Evolutionary conservation across 2,888 invertebrate genomes (phyloP).

Genomic region (Darwinula stevensoni): DNA sequence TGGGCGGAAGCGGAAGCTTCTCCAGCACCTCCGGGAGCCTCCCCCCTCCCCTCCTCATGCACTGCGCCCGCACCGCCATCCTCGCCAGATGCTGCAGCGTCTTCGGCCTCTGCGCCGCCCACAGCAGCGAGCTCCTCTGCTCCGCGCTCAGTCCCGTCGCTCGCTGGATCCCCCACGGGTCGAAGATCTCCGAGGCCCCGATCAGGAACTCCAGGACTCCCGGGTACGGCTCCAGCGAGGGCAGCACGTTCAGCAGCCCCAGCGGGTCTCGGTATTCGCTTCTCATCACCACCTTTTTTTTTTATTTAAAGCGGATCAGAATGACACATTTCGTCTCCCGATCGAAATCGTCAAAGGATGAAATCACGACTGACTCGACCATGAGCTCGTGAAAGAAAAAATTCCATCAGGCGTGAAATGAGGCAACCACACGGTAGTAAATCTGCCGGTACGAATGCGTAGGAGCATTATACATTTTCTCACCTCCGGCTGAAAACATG

Average conservation of each 20-base stretch:
- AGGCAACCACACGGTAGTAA: too few species aligned
- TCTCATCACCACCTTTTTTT: conserved; percentile 44
- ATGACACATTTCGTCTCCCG: neutral
- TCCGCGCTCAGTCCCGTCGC: conserved; percentile 30
- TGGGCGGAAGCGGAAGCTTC: conserved; percentile 29
- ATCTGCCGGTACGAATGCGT: too few species aligned
- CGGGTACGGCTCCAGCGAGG: conserved; percentile 25
- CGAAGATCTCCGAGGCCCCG: conserved; percentile 43
- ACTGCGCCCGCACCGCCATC: too few species aligned
- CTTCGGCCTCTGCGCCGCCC: conserved; percentile 32
- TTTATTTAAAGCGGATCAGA: conserved; percentile 3
- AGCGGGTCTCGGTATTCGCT: conserved; percentile 55
- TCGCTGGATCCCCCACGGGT: conserved; percentile 43
- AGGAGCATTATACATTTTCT: too few species aligned
- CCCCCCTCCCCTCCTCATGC: too few species aligned
- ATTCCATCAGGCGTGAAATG: too few species aligned
- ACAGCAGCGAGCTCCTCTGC: conserved; percentile 31
- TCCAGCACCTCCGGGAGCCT: too few species aligned
- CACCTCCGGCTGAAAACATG: too few species aligned
- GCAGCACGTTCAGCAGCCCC: conserved; percentile 46
- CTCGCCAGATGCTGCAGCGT: conserved; percentile 18
- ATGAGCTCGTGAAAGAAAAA: too few species aligned
- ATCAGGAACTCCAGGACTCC: conserved; percentile 28
- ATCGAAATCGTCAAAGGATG: conserved; percentile 5
- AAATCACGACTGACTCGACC: too few species aligned